Evolutionary conservation across 2,888 invertebrate genomes (phyloP).

Genomic region (Campoletis raptor): DNA sequence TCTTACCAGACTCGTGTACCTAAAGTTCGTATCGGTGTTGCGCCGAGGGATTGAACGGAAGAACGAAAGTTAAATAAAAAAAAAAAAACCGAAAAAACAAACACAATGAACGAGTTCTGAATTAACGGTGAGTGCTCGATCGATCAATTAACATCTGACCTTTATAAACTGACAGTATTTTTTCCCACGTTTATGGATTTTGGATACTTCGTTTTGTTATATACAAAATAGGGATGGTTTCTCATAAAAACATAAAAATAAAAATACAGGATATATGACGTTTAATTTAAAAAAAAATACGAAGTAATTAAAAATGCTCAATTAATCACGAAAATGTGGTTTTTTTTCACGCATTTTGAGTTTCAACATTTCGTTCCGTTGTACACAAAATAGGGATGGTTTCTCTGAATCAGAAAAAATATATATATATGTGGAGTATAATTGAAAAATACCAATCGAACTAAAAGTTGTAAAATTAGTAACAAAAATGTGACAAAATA

Average conservation of each 20-base stretch:
- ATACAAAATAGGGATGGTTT: neutral
- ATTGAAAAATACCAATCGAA: neutral
- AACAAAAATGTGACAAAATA: neutral
- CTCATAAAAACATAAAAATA: neutral
- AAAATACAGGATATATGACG: neutral
- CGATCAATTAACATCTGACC: conserved; percentile 10
- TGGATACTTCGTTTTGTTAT: neutral
- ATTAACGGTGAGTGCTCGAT: conserved; percentile 57
- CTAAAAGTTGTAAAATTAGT: neutral
- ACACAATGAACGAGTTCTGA: conserved; percentile 37
- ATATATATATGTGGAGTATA: no score
- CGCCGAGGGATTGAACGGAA: conserved; percentile 13
- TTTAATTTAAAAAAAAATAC: neutral
- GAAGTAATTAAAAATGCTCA: neutral
- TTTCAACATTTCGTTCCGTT: no score
- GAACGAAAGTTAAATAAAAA: neutral
- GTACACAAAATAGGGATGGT: no score
- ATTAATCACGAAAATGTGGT: neutral
- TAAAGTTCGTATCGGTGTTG: conserved; percentile 46
- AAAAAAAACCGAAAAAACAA: neutral
- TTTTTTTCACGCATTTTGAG: no score
- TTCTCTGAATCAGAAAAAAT: no score
- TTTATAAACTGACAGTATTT: neutral
- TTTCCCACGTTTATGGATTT: neutral
- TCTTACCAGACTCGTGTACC: conserved; percentile 6